Base-by-base conservation (phyloP, 2,797 vertebrate genomes). In the Enoplosus armatus region DNA sequence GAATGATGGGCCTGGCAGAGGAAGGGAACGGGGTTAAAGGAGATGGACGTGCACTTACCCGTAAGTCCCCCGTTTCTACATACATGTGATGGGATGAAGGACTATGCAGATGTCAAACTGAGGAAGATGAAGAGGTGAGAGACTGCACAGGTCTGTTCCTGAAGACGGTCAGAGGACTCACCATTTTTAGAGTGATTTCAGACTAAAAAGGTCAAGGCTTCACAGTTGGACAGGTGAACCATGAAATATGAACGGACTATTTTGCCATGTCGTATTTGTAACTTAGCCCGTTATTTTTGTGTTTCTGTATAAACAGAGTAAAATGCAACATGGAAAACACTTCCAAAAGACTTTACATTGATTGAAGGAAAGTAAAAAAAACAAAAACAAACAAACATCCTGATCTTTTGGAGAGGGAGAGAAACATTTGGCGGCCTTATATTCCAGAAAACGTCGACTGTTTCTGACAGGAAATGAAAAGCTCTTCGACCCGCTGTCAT, bases 401-500 rank as follows among this genome's bases (percentile, higher is more conserved):
- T 60, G 62, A 78, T 83, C 58, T 87, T 85, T 59, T 75, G 64
- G 61, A 60, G 70, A 66, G 41, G 50, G 68, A 87, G 66, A 79
- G 78, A 79, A 82, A 80, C 80, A 58, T 90, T 51, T 77, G 84
- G 89, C 43, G 50, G 92, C 91, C 93, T 95, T 94, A 89, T 91
- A 85, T 82, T 90, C 66, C 74, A 86, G 56, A 83, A 75, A 84
- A 77, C 12, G 1, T 43, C 50, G 65, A 90, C 85, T 86, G 75
- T 74, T 86, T 88, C 45, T 62, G 71, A 89, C 59, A 72, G 84
- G 75, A 90, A 84, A 86, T 72, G 72, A 82, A 84, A 86, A 85
- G 83, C 77, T 91, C 80, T 69, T 56, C 39, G 62, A 83, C 61
- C 53, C 39, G 62, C 77, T 83, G 58, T 85, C 73, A 39, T 79